Conservation (phyloP, 2,797 vertebrate genomes). For the Synanceia verrucosa region DNA sequence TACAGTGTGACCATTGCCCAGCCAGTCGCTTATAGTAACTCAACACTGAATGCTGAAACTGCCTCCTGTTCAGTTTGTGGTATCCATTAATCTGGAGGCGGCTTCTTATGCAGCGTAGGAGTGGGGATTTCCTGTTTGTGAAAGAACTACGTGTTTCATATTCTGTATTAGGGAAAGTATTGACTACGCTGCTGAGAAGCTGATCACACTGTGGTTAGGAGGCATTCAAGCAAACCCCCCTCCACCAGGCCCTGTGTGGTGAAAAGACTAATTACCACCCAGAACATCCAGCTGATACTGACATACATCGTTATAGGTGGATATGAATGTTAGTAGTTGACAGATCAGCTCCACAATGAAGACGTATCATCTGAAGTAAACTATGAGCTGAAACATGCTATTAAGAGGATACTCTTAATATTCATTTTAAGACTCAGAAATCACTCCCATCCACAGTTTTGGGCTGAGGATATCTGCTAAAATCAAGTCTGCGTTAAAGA, state of each 20-base stretch:
- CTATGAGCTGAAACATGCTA: no score
- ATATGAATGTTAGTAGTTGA: no score
- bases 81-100: not conserved
- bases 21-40: no score
- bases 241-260: not conserved
- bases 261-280: not conserved
- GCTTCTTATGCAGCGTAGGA: not conserved
- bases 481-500: not conserved
- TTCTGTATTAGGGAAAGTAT: not conserved
- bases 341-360: no score
- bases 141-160: no score
- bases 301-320: not conserved
- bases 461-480: not conserved
- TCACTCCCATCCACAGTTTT: not conserved
- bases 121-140: not conserved
- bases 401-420: no score
- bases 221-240: not conserved
- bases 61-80: not conserved
- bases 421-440: no score
- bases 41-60: not conserved
- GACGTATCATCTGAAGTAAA: no score
- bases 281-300: not conserved
- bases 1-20: no score
- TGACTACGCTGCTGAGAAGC: not conserved
- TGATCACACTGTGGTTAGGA: not conserved